These are phyloP conservation scores for Microplitis mediator DNA, from an alignment of 1,140 invertebrate genomes.

Conservation along the genomic window DNA sequence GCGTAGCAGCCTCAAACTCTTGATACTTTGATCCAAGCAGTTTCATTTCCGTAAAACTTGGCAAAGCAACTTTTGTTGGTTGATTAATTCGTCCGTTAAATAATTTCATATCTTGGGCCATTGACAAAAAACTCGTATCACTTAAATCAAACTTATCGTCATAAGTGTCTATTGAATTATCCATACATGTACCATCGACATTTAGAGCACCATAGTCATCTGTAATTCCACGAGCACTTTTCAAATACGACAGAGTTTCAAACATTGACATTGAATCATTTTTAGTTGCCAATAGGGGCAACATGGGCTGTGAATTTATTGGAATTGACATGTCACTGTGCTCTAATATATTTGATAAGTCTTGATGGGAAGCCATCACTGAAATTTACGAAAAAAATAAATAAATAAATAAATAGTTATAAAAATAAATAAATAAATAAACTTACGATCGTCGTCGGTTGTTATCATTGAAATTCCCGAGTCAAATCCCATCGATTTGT, in stretches of 20 bases:
- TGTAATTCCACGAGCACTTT: constrained; percentile 35
- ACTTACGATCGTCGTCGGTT: constrained; percentile 37
- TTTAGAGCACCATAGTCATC: constrained; percentile 45
- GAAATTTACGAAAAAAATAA: neutral
- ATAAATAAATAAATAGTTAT: neutral
- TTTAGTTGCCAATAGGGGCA: constrained; percentile 36
- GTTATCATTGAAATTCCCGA: constrained; percentile 7
- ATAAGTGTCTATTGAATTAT: constrained; percentile 25
- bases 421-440: neutral
- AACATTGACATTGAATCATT: constrained; percentile 36
- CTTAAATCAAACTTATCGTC: constrained; percentile 29
- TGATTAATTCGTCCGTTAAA: neutral
- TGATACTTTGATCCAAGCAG: constrained; percentile 44
- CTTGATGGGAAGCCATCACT: constrained; percentile 36
- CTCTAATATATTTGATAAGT: constrained; percentile 36
- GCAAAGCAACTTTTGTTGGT: neutral
- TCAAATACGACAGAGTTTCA: constrained; percentile 42
- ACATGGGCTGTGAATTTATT: constrained; percentile 31
- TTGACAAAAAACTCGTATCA: constrained; percentile 25
- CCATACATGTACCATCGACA: constrained; percentile 37
- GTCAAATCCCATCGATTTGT: constrained; percentile 41
- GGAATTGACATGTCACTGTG: constrained; percentile 39
- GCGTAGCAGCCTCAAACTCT: constrained; percentile 33
- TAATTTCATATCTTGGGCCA: constrained; percentile 7
- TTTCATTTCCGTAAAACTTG: constrained; percentile 40